phyloP scores from a whole-genome alignment of 2,888 invertebrate genomes.

The Drosophila silvestris region DNA sequence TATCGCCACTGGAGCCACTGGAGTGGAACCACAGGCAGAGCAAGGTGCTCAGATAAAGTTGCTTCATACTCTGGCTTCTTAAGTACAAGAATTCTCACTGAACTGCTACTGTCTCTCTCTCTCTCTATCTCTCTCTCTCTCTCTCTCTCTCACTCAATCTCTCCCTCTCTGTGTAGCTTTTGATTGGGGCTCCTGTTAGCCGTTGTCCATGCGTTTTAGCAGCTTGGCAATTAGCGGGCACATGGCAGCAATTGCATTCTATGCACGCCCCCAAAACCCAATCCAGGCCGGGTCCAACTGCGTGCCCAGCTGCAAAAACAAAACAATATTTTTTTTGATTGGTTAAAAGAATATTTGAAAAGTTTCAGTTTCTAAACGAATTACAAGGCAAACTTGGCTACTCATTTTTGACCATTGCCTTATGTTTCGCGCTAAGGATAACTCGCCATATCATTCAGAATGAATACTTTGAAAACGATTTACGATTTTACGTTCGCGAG shows the following conservation, averaged over 20 bases:
- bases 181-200: constrained; percentile 42
- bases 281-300: constrained; percentile 11
- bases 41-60: constrained; percentile 58
- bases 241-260: constrained; percentile 75
- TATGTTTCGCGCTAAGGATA: no score
- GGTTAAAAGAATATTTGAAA: not conserved
- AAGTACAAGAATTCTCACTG: constrained; percentile 3
- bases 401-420: not conserved
- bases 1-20: constrained; percentile 17
- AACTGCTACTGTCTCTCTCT: not conserved
- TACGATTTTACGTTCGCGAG: no score
- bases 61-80: constrained; percentile 32
- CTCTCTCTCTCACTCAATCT: not conserved
- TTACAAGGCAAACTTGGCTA: not conserved
- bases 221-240: constrained; percentile 58
- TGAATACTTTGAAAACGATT: no score
- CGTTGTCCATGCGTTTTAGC: constrained; percentile 76
- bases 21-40: constrained; percentile 69
- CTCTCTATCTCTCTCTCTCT: not conserved
- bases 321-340: not conserved
- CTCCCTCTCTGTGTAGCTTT: not conserved
- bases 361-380: not conserved
- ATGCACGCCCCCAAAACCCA: constrained; percentile 36
- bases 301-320: constrained; percentile 27
- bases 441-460: no score